Evolutionary conservation across 2,888 invertebrate genomes (phyloP), one percentile per base, ranked within the genome.

Genomic region (Cerastis rubricosa): DNA sequence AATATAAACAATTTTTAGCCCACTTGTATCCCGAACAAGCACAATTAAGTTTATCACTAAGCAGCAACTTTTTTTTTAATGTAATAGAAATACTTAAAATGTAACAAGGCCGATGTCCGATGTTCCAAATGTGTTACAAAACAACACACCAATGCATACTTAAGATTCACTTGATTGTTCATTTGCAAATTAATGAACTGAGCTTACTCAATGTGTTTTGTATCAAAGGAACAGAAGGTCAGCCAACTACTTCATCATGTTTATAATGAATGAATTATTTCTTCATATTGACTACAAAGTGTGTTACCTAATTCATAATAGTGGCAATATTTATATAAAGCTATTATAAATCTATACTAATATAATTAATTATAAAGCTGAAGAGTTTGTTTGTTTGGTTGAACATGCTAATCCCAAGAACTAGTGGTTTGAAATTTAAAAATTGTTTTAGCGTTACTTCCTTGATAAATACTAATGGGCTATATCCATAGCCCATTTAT

Each of bases 141-240:
- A 70, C 12, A 54, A 61, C 63, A 59, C 59, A 77, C 17, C 25
- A 74, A 83, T 49, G 19, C 70, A 78, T 71, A 67, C 65, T 68
- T 69, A 51, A 64, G n/a, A 47, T 54, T 59, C n/a, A 70, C 45
- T 76, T 80, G 25, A 74, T 77, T 76, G 67, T 84, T 74, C 35
- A 76, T 71, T 76, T 76, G 76, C 71, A 78, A 85, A 81, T 81
- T 51, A 83, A 71, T 67, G 40, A 78, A 79, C 47, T 54, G 19
- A 19, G 47, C 69, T 81, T 68, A 68, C 67, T 54, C 61, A 71
- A 69, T 70, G 12, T 57, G 51, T 63, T 61, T 73, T 66, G 74
- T 54, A 45, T 51, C 14, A 51, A 73, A 35, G 17, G 47, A 61
- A 61, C 40, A 19, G 77, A 75, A 85, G 76, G 76, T 59, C 84